Base-by-base conservation (phyloP, 23 tunicate species). In the Corella eumyota region DNA sequence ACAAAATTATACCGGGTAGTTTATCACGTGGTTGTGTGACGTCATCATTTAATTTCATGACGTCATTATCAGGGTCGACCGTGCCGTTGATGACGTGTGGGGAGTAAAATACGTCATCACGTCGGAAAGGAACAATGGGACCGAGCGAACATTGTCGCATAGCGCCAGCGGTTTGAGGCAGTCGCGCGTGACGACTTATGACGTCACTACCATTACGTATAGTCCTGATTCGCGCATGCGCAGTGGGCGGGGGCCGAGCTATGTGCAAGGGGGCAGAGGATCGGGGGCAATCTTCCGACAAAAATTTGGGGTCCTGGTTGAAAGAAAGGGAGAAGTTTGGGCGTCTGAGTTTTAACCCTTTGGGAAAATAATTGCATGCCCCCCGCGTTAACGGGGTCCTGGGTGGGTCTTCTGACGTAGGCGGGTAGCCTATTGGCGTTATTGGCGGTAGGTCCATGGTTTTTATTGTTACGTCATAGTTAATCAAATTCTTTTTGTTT, bases 381-480 rank as follows among this genome's bases (percentile, higher is more conserved):
- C 90, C 90, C 15, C 90, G 73, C n/a, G 45, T 73, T 27, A 80
- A 54, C 19, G 90, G 78, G 22, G 77, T 80, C 36, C 64, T 50
- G 15, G 87, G 75, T 25, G 29, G 32, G 3, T 69, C 75, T 21
- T 20, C 20, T 11, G 4, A 11, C 22, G 21, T 35, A 5, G 54
- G 54, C 26, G 37, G 21, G 20, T 21, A 15, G n/a, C n/a, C n/a
- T n/a, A n/a, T n/a, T n/a, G n/a, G n/a, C n/a, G n/a, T n/a, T n/a
- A n/a, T n/a, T n/a, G n/a, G n/a, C n/a, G n/a, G n/a, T n/a, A n/a
- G n/a, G n/a, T n/a, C n/a, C n/a, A n/a, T n/a, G n/a, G n/a, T n/a
- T n/a, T n/a, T n/a, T n/a, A n/a, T n/a, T n/a, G n/a, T n/a, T n/a
- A n/a, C n/a, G n/a, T n/a, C n/a, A n/a, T n/a, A n/a, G n/a, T n/a